Conservation (phyloP, 2,113 vertebrate species). For the Zonotrichia leucophrys region DNA sequence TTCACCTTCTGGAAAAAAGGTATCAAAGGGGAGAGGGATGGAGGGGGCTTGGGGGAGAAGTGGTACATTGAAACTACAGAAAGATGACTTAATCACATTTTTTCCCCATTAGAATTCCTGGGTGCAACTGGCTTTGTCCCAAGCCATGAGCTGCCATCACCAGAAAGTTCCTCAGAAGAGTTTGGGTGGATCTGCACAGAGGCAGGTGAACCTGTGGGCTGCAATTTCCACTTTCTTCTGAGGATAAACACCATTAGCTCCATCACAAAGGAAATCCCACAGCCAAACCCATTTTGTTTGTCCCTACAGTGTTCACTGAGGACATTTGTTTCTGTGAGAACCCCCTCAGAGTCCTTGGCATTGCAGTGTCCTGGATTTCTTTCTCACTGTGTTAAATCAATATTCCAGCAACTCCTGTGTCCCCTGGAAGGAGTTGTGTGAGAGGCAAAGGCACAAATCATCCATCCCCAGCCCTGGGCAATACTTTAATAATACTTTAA, state of each 20-base stretch:
- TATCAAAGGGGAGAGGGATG: neutral
- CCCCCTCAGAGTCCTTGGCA: neutral
- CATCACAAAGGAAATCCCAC: neutral
- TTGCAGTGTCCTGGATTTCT: neutral
- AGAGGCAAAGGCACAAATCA: neutral
- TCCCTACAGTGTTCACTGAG: neutral
- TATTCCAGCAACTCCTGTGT: neutral
- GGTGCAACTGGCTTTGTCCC: neutral
- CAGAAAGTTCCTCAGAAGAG: neutral
- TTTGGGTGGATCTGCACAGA: neutral
- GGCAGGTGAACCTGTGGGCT: neutral
- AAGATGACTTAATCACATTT: neutral
- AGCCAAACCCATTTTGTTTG: neutral
- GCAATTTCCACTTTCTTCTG: fast-evolving
- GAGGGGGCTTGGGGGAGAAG: neutral
- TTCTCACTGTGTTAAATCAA: neutral
- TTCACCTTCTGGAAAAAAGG: neutral
- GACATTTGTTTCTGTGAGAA: neutral
- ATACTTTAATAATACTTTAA: neutral
- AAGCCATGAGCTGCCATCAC: neutral
- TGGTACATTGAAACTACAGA: neutral
- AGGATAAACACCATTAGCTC: neutral
- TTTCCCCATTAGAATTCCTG: neutral
- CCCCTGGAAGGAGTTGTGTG: neutral
- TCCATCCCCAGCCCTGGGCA: neutral